Evolutionary conservation across 2,797 vertebrate species (phyloP), one percentile per base, ranked within the genome.

Genomic region (Oreortyx pictus): DNA sequence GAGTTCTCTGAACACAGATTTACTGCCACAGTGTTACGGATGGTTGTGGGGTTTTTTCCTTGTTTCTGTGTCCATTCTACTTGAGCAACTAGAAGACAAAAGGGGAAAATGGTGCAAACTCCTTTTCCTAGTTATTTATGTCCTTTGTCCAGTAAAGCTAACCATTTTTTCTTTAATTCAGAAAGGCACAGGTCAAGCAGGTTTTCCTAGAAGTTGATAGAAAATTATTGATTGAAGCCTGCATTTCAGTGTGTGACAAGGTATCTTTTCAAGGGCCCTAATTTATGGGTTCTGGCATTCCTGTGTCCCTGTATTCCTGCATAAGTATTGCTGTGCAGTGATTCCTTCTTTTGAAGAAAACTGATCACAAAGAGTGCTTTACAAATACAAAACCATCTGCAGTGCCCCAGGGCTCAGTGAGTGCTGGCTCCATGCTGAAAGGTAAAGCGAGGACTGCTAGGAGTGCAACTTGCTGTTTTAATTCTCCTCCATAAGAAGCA

Each of bases 281-380:
- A 31, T 76, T 82, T 79, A 31, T 29, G 52, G n/a, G 4, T 20
- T 57, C 19, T 62, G 43, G 17, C 29, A 20, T n/a, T 82, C 37
- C 64, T 11, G 7, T 78, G 39, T 71, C 52, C 37, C 27, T 49
- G 33, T 44, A 57, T 31, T 82, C 67, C 62, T 37, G 24, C 78
- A 71, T 7, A 77, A 62, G 22, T 12, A 41, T 65, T 65, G 33
- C 46, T 41, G 5, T 8, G 14, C 19, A 73, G 31, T 31, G 49
- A 16, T 77, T 73, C 66, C 65, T 82, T 90, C 67, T 59, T 82
- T 72, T 37, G 81, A 77, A 87, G 35, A 64, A 83, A 57, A 57
- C 56, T 57, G n/a, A 22, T 57, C n/a, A 12, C 37, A 73, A 35
- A 84, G 37, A 11, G 13, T 35, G 14, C 8, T 73, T 72, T 61